Evolutionary conservation across 2,797 vertebrate genomes (phyloP), one percentile per base, ranked within the genome.

Genomic region (Alca torda): DNA sequence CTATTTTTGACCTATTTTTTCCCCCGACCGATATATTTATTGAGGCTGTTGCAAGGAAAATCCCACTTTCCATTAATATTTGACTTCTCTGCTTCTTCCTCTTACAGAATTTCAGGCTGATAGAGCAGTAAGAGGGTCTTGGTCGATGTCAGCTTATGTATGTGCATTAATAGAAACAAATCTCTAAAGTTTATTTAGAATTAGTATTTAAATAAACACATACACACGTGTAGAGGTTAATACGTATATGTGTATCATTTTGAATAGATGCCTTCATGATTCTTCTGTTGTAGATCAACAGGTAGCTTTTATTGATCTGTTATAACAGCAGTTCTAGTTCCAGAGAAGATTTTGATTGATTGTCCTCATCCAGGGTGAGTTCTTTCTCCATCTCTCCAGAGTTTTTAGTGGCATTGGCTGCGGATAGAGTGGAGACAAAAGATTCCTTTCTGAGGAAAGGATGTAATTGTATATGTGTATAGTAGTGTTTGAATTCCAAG

Each of bases 291-390:
- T 53, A 95, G 80, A 93, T 94, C 64, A 92, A 95, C 73, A 85
- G 90, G 90, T 91, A 72, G 56, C 54, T 45, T 86, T 96, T 97
- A 94, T 95, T 95, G 90, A 92, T 96, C 46, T 87, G 80, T 94
- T 89, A 69, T 69, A 90, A 90, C 87, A 95, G 93, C 50, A 85
- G 37, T 39, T 91, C 37, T 96, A 50, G 89, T 96, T 96, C 84
- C 84, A 65, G 83, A 74, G 93, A 97, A 96, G 57, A 70, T 95
- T 96, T 96, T 97, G 96, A 96, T 96, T 94, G 93, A 94, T 90
- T 76, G 87, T 94, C 74, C 45, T 97, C 80, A 96, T 96, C 91
- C 82, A 87, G 70, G 93, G 76, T 64, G 43, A 96, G 79, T 75
- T 95, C 94, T 95, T 93, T 73, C 28, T 53, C 65, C 61, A 51